Base-by-base conservation (phyloP, 2,797 vertebrate genomes). In the Artibeus lituratus region DNA sequence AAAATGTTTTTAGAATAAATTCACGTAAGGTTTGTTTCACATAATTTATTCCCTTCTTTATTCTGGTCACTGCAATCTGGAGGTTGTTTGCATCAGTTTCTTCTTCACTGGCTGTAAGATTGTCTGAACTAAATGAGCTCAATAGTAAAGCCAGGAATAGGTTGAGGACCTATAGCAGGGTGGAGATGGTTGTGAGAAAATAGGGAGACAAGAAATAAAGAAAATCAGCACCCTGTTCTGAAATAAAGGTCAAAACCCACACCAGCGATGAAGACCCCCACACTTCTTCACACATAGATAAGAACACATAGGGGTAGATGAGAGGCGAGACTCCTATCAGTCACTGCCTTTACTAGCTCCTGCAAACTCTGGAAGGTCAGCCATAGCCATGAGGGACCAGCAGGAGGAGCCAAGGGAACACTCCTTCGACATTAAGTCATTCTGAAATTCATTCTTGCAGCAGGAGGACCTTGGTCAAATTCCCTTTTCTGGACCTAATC, bases 101-200 rank as follows among this genome's bases (percentile, higher is more conserved):
- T 3, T 99, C 99, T 0, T 99, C 99, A 3, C 97, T 98, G 42
- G 98, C 98, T 74, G 98, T 97, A 95, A 99, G 98, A 96, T 99
- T 99, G 98, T 99, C 99, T 11, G 99, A 99, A 97, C 99, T 99
- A 98, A 99, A 99, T 19, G 99, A 99, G 96, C 99, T 99, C 97
- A 99, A 97, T 95, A 99, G 98, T 97, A 99, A 98, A 91, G 99
- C 99, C 98, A 99, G 98, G 98, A 99, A 99, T 90, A 99, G 98
- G 97, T 99, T 99, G 98, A 99, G 97, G 82, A 99, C 99, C 99
- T 99, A 55, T 5, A 82, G 22, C 22, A 83, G 84, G 82, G 26
- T n/a, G 29, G 29, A 70, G 2, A 76, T 29, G 44, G 42, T 8
- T 21, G 5, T 53, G 51, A 73, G 37, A 18, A 85, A 92, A 94